Evolutionary conservation across 1,140 invertebrate genomes (phyloP).

Genomic region (Dryas iulia): DNA sequence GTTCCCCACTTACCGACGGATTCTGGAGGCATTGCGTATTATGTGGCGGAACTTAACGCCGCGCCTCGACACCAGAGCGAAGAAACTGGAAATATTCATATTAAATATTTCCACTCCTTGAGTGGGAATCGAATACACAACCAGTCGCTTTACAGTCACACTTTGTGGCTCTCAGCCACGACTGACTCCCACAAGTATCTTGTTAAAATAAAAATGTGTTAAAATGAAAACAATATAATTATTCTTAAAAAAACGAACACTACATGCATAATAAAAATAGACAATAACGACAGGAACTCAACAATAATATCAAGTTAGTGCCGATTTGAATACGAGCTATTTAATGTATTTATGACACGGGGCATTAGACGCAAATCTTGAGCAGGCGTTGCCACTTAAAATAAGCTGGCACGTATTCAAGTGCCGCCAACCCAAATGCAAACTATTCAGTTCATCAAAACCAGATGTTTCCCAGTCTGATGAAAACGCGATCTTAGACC

Average conservation of each 20-base stretch:
- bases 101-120: too few relatives aligned
- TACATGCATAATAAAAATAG: neutral
- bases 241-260: neutral
- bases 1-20: too few relatives aligned
- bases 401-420: constrained; percentile 78
- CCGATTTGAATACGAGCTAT: constrained; percentile 54
- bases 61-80: too few relatives aligned
- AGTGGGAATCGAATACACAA: too few relatives aligned
- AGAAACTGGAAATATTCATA: too few relatives aligned
- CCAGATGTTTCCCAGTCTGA: constrained; percentile 64
- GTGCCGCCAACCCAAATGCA: constrained; percentile 70
- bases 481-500: constrained; percentile 10
- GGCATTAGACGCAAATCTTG: constrained; percentile 64
- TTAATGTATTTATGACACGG: constrained; percentile 41
- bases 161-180: too few relatives aligned
- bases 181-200: neutral
- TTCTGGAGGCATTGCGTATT: too few relatives aligned
- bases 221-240: neutral
- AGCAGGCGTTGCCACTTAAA: constrained; percentile 75
- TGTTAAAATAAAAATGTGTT: neutral
- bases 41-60: too few relatives aligned
- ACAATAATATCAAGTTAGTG: constrained; percentile 21
- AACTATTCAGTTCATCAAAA: constrained; percentile 76
- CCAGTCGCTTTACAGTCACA: too few relatives aligned
- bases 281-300: neutral